phyloP scores from a whole-genome alignment of 2,797 vertebrate genomes.

The Megalops cyprinoides region DNA sequence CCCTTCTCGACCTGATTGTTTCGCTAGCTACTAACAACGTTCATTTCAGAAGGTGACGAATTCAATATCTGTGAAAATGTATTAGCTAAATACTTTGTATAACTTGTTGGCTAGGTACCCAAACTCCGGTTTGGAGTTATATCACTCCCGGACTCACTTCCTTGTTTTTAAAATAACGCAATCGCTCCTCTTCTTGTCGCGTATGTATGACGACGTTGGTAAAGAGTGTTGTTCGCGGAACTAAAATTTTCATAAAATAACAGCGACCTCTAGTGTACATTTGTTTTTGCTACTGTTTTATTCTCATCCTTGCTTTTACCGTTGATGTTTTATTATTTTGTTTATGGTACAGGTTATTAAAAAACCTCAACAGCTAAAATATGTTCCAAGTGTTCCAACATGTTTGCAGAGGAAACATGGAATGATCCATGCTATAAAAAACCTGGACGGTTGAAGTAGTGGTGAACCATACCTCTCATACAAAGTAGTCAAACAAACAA shows the following conservation, averaged over 20 bases:
- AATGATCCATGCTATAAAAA: too few relatives aligned
- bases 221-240: neutral
- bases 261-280: conserved; percentile 10
- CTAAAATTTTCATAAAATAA: neutral
- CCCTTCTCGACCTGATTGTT: neutral
- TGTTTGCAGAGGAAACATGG: too few relatives aligned
- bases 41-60: neutral
- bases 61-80: neutral
- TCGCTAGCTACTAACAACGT: neutral
- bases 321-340: too few relatives aligned
- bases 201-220: conserved; percentile 30
- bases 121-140: neutral
- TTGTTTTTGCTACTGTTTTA: too few relatives aligned
- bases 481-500: too few relatives aligned
- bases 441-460: too few relatives aligned
- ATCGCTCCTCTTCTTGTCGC: conserved; percentile 21
- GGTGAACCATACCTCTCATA: too few relatives aligned
- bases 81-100: neutral
- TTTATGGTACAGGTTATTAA: too few relatives aligned
- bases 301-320: too few relatives aligned
- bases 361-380: too few relatives aligned
- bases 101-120: neutral
- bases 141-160: neutral
- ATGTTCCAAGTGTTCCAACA: too few relatives aligned
- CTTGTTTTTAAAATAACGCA: conserved; percentile 11